phyloP scores from a whole-genome alignment of 2,888 invertebrate genomes.

The Byasa hedistus region DNA sequence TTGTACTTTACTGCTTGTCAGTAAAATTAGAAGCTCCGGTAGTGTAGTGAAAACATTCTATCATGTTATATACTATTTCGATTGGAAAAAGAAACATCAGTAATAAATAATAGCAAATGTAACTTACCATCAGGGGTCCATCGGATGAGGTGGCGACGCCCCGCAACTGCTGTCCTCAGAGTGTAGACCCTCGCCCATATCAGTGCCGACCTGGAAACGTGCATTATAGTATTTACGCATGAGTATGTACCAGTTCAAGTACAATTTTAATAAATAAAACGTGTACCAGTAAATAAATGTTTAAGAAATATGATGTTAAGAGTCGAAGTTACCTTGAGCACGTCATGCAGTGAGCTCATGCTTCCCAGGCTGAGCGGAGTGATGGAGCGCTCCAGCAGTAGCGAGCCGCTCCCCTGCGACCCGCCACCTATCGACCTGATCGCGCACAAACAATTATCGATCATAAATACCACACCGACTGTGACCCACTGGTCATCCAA shows the following conservation, averaged over 20 bases:
- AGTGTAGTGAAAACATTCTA: no score
- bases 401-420: constrained; percentile 87
- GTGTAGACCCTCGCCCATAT: constrained; percentile 51
- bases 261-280: no score
- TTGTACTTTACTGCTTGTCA: no score
- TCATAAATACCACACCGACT: no score
- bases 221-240: no score
- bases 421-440: constrained; percentile 82
- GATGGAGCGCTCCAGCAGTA: constrained; percentile 79
- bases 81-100: background rate
- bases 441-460: background rate
- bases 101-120: background rate
- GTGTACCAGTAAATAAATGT: no score
- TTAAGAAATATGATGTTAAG: background rate
- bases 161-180: constrained; percentile 70
- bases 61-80: no score
- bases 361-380: constrained; percentile 87
- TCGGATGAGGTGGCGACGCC: constrained; percentile 60
- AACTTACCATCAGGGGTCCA: constrained; percentile 63
- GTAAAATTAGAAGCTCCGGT: no score
- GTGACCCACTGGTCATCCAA: no score
- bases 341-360: constrained; percentile 88
- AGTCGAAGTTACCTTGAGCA: constrained; percentile 73
- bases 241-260: no score
- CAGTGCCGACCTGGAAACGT: constrained; percentile 45